Percentiles rank a stretch among this genome's conserved stretches.
Evolutionary conservation across 2,113 vertebrate genomes (phyloP).

Genomic region (Sterrhoptilus dennistouni): DNA sequence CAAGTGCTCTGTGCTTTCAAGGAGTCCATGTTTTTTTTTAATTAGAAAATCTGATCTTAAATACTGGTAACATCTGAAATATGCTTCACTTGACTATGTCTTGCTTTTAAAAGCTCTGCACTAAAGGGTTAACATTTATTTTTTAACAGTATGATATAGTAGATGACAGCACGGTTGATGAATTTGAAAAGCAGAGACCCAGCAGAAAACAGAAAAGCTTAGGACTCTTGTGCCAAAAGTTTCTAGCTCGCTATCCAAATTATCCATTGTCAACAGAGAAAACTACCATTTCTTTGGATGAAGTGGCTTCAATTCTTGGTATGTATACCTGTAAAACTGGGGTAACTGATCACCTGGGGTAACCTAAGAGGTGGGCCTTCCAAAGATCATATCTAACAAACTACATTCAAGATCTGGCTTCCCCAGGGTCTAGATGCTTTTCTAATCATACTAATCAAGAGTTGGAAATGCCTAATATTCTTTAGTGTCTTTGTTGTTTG

Average conservation of each 20-base stretch:
- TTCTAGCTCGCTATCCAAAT: conserved; percentile 91
- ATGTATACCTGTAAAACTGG: conserved; percentile 58
- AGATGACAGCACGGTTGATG: conserved; percentile 79
- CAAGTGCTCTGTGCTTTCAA: not conserved
- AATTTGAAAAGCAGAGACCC: conserved; percentile 84
- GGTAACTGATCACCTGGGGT: not conserved
- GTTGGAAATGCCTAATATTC: not conserved
- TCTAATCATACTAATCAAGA: conserved; percentile 10
- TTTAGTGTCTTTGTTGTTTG: not conserved
- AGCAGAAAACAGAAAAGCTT: conserved; percentile 97
- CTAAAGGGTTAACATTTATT: conserved; percentile 30
- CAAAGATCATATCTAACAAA: not conserved
- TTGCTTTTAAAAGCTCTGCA: not conserved
- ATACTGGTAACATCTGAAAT: not conserved
- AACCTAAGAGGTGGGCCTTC: not conserved
- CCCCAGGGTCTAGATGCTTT: not conserved
- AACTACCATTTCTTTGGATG: conserved; percentile 91
- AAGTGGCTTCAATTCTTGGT: conserved; percentile 90
- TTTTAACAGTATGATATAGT: conserved; percentile 74
- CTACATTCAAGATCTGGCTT: not conserved
- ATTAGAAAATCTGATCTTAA: not conserved
- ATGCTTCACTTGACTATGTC: not conserved
- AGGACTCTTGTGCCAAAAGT: conserved; percentile 92
- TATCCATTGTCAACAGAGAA: conserved; percentile 83
- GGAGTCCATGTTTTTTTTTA: not conserved